These are phyloP conservation scores for Embiotoca jacksoni DNA, from an alignment of 2,113 vertebrate genomes.

Conservation along the genomic window DNA sequence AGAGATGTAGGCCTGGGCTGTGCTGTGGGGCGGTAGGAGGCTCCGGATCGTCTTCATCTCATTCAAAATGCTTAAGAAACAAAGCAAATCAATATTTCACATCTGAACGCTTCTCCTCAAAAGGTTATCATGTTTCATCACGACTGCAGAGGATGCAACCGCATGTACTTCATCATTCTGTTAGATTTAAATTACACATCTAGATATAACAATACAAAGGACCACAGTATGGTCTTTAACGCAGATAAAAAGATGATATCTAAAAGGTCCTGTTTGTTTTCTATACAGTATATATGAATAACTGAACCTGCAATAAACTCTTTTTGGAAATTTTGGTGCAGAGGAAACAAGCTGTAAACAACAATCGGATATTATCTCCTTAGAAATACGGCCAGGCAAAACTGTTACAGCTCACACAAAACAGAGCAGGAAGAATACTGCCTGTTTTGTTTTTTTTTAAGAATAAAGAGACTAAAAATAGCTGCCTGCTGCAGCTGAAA, in stretches of 20 bases:
- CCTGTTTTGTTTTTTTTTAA: too few relatives aligned
- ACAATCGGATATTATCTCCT: background rate
- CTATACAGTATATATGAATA: background rate
- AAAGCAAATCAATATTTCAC: conserved; percentile 30
- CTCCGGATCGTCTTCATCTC: conserved; percentile 67
- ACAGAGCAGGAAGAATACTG: too few relatives aligned
- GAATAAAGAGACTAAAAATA: background rate
- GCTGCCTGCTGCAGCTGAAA: background rate
- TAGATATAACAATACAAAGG: conserved; percentile 2
- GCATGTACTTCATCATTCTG: background rate
- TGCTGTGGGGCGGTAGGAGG: conserved; percentile 70
- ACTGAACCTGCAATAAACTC: background rate
- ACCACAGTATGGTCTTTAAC: background rate
- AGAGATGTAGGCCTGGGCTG: conserved; percentile 64
- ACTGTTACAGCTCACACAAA: too few relatives aligned
- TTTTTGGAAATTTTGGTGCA: background rate
- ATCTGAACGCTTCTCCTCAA: conserved; percentile 9
- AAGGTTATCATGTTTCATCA: conserved; percentile 11
- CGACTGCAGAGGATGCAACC: background rate
- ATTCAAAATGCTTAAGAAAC: conserved; percentile 74
- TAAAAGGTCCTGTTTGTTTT: background rate
- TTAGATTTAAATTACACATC: background rate
- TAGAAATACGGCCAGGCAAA: too few relatives aligned
- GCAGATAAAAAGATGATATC: background rate
- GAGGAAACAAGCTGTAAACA: background rate